Base-by-base conservation (phyloP, 2,113 vertebrate species). In the Barnardius zonarius region DNA sequence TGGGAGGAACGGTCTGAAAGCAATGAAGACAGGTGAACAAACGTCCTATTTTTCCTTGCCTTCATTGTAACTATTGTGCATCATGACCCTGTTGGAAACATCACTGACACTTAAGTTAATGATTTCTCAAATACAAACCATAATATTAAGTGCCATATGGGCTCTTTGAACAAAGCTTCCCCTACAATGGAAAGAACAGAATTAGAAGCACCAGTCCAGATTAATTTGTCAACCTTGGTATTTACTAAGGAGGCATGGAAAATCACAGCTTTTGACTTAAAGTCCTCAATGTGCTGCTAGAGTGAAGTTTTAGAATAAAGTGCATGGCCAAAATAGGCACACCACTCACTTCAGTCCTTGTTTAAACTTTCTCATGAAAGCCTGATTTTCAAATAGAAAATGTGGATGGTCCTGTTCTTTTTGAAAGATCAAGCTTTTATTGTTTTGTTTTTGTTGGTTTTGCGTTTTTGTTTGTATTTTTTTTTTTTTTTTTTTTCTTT, bases 31-130 rank as follows among this genome's bases (percentile, higher is more conserved):
- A 95, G 89, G 67, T 9, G 0, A 69, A 59, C 25, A 18, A 83
- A 69, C 49, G n/a, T 25, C 49, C 90, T 67, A 68, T 95, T 97
- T 98, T 98, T 96, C 96, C 91, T 94, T 95, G 92, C 96, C 92
- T 97, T 92, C 16, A 0, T 49, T 91, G 17, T 48, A 13, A 59
- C 13, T 91, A 86, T 88, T 96, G 96, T 95, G 72, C 70, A 39
- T 86, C 57, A 2, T 13, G 88, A 74, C 62, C n/a, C 39, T 0
- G 1, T 27, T 51, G 20, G 43, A 74, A 41, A 35, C 24, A 6
- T 63, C 52, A 41, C 72, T 70, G 75, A 51, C 63, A 24, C 37
- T 66, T 30, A 48, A 63, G 44, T 62, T 49, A 64, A 28, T 17
- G 17, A 4, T 48, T 44, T 48, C 55, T 68, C 46, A 89, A 72